A percentile compares a stretch with the other conserved stretches of the same genome.
Conservation (phyloP, 1,140 invertebrate species). For the Steinernema feltiae region DNA sequence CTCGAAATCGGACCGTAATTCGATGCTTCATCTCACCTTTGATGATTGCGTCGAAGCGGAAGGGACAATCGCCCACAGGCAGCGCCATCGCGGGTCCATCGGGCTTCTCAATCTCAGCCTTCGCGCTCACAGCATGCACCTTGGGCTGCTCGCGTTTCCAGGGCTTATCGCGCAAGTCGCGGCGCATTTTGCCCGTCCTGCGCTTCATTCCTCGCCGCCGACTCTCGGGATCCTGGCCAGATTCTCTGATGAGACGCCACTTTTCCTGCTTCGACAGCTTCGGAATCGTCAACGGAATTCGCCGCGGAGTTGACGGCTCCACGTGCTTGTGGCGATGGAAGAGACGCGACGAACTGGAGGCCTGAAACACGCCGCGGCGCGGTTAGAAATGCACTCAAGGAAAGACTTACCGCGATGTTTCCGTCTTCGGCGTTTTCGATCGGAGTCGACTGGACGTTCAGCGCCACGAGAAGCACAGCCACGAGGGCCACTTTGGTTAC, state of each 20-base stretch:
- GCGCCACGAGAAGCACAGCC: neutral
- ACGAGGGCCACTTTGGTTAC: neutral
- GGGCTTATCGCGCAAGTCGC: neutral
- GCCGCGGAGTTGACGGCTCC: neutral
- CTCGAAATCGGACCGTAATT: too few species aligned
- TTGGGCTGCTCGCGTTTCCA: slow-evolving; percentile 2
- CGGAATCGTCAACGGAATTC: neutral
- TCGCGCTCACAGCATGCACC: neutral
- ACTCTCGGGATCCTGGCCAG: slow-evolving; percentile 3
- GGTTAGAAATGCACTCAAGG: neutral
- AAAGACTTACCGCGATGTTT: neutral
- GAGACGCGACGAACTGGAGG: neutral
- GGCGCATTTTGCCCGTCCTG: neutral
- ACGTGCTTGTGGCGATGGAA: neutral
- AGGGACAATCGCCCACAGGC: slow-evolving; percentile 22
- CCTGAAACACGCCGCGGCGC: neutral
- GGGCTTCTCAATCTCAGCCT: neutral
- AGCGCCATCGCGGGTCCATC: slow-evolving; percentile 21
- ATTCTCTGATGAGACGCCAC: slow-evolving; percentile 4
- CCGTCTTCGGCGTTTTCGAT: neutral
- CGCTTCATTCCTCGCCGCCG: neutral
- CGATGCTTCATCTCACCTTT: too few species aligned
- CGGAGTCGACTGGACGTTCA: neutral
- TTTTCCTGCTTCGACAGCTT: slow-evolving; percentile 1
- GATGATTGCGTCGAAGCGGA: slow-evolving; percentile 32